Evolutionary conservation across 2,888 invertebrate species (phyloP).

Genomic region (Hydrotaea diabolus): DNA sequence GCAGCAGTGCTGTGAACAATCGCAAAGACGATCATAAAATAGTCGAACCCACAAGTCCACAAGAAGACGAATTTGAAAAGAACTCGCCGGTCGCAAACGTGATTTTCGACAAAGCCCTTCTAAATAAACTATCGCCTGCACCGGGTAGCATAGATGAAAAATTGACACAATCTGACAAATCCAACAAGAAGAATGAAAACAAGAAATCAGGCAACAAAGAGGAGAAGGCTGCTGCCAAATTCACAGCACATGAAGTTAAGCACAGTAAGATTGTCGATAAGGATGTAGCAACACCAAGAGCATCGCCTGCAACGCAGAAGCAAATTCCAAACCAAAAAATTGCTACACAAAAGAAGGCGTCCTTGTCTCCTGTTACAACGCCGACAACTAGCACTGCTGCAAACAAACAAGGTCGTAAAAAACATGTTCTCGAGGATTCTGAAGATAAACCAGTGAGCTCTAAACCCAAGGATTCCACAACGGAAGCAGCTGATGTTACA

Average conservation of each 20-base stretch:
- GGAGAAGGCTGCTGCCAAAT: conserved; percentile 61
- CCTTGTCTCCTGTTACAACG: conserved; percentile 39
- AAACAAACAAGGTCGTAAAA: conserved; percentile 62
- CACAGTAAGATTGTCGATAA: conserved; percentile 68
- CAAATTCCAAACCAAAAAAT: conserved; percentile 54
- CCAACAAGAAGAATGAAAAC: conserved; percentile 63
- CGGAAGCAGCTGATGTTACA: conserved; percentile 58
- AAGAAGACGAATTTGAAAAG: conserved; percentile 53
- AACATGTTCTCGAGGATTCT: conserved; percentile 62
- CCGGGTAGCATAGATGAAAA: conserved; percentile 61
- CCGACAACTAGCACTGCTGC: conserved; percentile 41
- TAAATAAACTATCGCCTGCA: conserved; percentile 52
- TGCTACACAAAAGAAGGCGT: conserved; percentile 45
- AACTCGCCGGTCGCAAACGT: conserved; percentile 50
- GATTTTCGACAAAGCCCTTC: conserved; percentile 39
- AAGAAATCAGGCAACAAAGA: conserved; percentile 58
- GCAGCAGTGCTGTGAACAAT: conserved; percentile 63
- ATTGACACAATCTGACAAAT: conserved; percentile 62
- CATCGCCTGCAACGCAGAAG: conserved; percentile 58
- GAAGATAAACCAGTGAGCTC: conserved; percentile 48
- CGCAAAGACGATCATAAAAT: conserved; percentile 71
- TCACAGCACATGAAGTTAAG: conserved; percentile 56
- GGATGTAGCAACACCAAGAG: conserved; percentile 69
- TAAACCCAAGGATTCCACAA: conserved; percentile 60
- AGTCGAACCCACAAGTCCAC: conserved; percentile 62